These are phyloP conservation scores for Gavialis gangeticus DNA, from an alignment of 2,113 vertebrate genomes.

Conservation along the genomic window DNA sequence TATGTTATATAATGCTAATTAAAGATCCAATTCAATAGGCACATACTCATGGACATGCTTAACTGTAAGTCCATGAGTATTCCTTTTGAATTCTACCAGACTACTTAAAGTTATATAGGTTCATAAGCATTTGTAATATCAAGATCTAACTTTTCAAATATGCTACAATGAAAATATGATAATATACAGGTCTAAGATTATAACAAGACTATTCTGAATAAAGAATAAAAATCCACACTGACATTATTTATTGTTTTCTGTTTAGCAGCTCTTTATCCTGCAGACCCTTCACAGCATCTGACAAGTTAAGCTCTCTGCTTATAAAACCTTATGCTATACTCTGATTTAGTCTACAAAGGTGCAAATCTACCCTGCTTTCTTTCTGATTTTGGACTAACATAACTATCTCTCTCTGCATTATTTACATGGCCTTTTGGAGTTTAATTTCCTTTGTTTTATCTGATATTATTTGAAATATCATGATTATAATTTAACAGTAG, in stretches of 20 bases:
- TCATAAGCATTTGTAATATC: neutral
- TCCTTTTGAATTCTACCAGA: neutral
- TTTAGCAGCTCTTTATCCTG: too few species aligned
- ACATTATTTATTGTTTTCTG: neutral
- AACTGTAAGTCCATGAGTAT: accelerated
- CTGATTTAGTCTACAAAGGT: too few species aligned
- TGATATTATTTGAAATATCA: neutral
- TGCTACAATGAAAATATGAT: neutral
- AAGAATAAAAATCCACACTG: constrained; percentile 20
- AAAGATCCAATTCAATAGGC: neutral
- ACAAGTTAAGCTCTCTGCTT: too few species aligned
- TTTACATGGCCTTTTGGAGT: neutral
- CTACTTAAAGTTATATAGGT: neutral
- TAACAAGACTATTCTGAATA: neutral
- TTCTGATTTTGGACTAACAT: too few species aligned
- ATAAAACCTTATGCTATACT: too few species aligned
- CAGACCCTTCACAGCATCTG: too few species aligned
- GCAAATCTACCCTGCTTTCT: too few species aligned
- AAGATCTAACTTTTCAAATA: neutral
- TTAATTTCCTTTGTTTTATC: neutral
- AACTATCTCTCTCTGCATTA: too few species aligned
- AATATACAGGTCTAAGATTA: neutral
- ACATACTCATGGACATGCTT: neutral
- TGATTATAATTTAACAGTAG: constrained; percentile 26
- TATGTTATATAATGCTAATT: neutral